These are phyloP conservation scores for Sterna hirundo DNA, from an alignment of 2,113 vertebrate genomes.

Conservation along the genomic window DNA sequence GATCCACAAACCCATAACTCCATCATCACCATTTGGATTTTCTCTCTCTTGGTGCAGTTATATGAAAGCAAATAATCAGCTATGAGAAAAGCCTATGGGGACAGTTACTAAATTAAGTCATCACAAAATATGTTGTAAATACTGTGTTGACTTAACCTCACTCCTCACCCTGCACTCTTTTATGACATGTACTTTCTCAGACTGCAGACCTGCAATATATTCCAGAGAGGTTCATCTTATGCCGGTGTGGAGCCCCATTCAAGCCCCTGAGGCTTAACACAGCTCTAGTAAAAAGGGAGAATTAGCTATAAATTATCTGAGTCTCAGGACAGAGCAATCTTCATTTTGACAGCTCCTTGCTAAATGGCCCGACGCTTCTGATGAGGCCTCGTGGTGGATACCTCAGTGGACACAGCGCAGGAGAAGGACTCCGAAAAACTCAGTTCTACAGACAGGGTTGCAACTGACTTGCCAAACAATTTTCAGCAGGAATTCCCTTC, in stretches of 20 bases:
- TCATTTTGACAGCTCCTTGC: neutral
- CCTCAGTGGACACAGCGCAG: accelerated
- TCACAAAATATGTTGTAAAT: constrained; percentile 3
- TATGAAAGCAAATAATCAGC: neutral
- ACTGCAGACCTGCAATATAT: neutral
- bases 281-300: neutral
- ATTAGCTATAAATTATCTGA: constrained; percentile 7
- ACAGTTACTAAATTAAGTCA: constrained; percentile 31
- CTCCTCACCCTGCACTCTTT: neutral
- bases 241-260: neutral
- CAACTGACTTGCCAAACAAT: neutral
- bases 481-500: neutral
- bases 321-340: neutral
- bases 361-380: neutral
- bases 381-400: neutral
- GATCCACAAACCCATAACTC: neutral
- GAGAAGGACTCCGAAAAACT: neutral
- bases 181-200: neutral
- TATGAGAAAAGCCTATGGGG: neutral
- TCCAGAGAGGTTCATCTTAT: neutral
- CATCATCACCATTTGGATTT: neutral
- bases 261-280: neutral
- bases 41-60: neutral
- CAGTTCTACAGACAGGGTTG: neutral
- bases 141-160: constrained; percentile 14